Conservation (phyloP, 2,888 invertebrate species). For the Bruchidius siliquastri region DNA sequence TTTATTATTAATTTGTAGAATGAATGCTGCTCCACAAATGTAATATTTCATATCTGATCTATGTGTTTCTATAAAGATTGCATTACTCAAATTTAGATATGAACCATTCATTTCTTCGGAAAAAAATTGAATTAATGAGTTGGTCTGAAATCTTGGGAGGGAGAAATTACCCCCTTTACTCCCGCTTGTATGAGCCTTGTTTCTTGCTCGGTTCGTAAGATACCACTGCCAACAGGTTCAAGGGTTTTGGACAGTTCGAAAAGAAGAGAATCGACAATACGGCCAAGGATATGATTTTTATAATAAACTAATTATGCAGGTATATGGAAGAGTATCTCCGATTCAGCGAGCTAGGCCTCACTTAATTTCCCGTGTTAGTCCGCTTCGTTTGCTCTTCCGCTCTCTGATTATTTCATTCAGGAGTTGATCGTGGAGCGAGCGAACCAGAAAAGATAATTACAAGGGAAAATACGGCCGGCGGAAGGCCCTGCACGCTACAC, state of each 20-base stretch:
- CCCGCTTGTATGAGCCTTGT: no score
- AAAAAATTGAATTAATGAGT: no score
- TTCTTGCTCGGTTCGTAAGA: no score
- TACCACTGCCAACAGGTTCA: no score
- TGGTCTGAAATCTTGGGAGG: no score
- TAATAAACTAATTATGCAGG: not conserved
- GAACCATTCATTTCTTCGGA: no score
- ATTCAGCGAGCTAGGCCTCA: conserved; percentile 8
- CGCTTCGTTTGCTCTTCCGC: conserved; percentile 47
- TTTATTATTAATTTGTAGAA: no score
- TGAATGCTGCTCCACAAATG: no score
- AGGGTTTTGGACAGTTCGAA: not conserved
- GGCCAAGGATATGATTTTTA: not conserved
- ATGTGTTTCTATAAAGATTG: no score
- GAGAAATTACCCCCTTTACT: no score
- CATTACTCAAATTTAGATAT: no score
- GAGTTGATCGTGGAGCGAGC: conserved; percentile 46
- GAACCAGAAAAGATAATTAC: conserved; percentile 47
- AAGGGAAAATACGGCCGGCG: conserved; percentile 41
- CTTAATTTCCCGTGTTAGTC: conserved; percentile 44
- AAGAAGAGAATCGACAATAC: not conserved
- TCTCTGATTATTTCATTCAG: conserved; percentile 47
- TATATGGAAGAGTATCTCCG: not conserved
- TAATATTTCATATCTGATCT: no score
- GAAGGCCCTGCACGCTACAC: not conserved